phyloP scores from a whole-genome alignment of 2,797 vertebrate species.

The Neoniphon sammara region DNA sequence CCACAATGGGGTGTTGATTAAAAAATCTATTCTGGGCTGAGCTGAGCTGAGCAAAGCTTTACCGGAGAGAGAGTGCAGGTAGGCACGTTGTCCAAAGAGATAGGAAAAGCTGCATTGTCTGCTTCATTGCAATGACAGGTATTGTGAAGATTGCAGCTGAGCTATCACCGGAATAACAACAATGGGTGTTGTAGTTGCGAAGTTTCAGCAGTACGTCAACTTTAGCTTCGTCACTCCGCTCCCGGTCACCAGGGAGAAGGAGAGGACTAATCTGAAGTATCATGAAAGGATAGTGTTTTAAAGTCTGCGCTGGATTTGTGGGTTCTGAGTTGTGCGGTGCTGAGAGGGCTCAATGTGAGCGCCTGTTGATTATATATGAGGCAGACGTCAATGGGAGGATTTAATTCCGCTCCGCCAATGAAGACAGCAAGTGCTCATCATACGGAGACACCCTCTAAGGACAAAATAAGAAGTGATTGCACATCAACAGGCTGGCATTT shows the following conservation, averaged over 20 bases:
- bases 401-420: slow-evolving; percentile 50
- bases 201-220: slow-evolving; percentile 16
- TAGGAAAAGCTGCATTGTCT: slow-evolving; percentile 38
- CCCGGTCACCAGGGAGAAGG: not conserved
- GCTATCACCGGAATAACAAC: slow-evolving; percentile 34
- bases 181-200: slow-evolving; percentile 1
- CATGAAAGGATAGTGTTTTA: slow-evolving; percentile 11
- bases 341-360: not conserved
- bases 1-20: slow-evolving; percentile 69
- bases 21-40: slow-evolving; percentile 59
- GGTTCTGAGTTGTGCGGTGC: not conserved
- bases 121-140: slow-evolving; percentile 38
- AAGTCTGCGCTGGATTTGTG: not conserved
- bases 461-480: slow-evolving; percentile 70
- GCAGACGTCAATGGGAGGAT: slow-evolving; percentile 39
- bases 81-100: slow-evolving; percentile 41
- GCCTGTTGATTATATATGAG: slow-evolving; percentile 60
- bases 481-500: slow-evolving; percentile 65
- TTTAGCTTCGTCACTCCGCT: slow-evolving; percentile 16
- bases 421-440: slow-evolving; percentile 45
- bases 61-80: slow-evolving; percentile 46
- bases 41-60: slow-evolving; percentile 6
- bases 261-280: slow-evolving; percentile 15
- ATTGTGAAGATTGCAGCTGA: slow-evolving; percentile 35
- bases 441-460: slow-evolving; percentile 40